phyloP scores from a whole-genome alignment of 2,797 vertebrate species.

The Tamandua tetradactyla region DNA sequence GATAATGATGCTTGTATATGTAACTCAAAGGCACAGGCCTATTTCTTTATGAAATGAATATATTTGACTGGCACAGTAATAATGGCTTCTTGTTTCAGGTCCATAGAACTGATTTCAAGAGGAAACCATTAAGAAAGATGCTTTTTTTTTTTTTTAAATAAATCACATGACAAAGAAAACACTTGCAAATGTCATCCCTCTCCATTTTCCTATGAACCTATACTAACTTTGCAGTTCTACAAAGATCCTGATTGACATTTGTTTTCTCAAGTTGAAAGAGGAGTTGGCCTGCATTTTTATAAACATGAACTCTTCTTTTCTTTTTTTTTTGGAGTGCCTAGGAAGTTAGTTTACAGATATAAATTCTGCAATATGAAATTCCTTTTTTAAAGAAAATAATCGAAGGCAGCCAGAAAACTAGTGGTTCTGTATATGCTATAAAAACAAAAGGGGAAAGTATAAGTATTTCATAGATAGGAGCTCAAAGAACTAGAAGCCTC shows the following conservation, averaged over 20 bases:
- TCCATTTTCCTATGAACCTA: neutral
- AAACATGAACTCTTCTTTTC: neutral
- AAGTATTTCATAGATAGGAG: neutral
- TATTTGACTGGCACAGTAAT: neutral
- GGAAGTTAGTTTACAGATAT: neutral
- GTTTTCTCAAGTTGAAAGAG: neutral
- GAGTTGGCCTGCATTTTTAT: neutral
- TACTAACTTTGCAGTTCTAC: neutral
- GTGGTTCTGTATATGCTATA: neutral
- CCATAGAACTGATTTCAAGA: neutral
- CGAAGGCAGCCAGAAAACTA: neutral
- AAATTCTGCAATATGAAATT: neutral
- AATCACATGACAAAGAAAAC: slow-evolving; percentile 5
- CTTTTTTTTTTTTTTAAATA: neutral
- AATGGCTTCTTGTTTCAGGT: neutral
- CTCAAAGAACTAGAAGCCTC: neutral
- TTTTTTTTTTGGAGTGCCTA: neutral
- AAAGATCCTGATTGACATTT: neutral
- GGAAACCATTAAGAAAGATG: neutral
- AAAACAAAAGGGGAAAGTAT: neutral
- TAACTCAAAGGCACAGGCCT: neutral
- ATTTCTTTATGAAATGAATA: neutral
- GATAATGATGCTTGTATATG: neutral
- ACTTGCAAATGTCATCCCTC: neutral
- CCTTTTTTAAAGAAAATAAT: neutral